These are phyloP conservation scores for Rhogogaster chlorosoma DNA, from an alignment of 2,888 invertebrate species.

Conservation along the genomic window DNA sequence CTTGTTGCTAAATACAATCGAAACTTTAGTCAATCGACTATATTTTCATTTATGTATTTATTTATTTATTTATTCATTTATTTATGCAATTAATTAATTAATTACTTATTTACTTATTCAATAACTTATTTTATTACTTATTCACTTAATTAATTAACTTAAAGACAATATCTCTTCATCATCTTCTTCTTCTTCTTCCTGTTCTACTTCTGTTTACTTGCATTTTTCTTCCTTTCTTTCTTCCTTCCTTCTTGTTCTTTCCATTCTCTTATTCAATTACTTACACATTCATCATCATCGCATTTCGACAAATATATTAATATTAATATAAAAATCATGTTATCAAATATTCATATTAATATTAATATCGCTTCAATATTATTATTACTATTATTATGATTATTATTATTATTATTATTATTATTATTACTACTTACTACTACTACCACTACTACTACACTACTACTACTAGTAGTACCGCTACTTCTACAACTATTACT, in stretches of 20 bases:
- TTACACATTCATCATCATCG: constrained; percentile 27
- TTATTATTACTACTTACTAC: background rate
- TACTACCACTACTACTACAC: background rate
- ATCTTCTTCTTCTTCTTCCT: background rate
- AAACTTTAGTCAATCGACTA: background rate
- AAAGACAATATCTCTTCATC: background rate
- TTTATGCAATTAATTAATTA: background rate
- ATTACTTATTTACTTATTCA: background rate
- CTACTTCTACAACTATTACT: background rate
- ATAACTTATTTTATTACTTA: background rate
- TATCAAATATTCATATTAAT: constrained; percentile 17
- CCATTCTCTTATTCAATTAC: constrained; percentile 4
- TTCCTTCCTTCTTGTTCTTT: background rate
- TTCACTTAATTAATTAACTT: background rate
- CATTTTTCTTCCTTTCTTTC: constrained; percentile 54
- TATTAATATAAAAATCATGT: constrained; percentile 41
- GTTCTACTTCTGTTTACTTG: background rate
- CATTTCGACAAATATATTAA: constrained; percentile 18
- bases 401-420: background rate
- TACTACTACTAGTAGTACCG: too few species aligned
- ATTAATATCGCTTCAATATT: background rate
- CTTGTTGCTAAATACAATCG: background rate
- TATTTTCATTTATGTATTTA: background rate
- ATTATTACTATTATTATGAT: background rate
- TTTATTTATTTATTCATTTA: background rate